Evolutionary conservation across 2,113 vertebrate species (phyloP).

Genomic region (Mastomys coucha): DNA sequence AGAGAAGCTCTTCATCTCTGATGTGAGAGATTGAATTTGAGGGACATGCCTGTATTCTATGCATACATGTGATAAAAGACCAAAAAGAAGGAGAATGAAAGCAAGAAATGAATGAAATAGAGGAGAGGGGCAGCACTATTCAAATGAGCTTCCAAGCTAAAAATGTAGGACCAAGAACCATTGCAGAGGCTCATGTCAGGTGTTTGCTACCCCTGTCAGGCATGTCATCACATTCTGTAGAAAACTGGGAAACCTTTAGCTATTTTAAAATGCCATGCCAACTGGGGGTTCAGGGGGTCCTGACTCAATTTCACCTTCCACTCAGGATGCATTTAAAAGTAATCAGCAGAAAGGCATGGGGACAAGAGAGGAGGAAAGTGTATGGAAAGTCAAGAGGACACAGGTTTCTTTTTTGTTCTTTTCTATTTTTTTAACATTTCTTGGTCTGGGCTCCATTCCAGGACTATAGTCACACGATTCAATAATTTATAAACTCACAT

Average conservation of each 20-base stretch:
- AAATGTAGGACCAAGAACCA: neutral
- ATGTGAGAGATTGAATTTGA: neutral
- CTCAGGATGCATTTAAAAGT: conserved; percentile 37
- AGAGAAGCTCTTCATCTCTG: neutral
- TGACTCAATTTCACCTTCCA: conserved; percentile 78
- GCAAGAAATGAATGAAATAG: neutral
- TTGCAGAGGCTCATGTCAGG: accelerated
- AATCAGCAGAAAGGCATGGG: neutral
- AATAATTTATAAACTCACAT: conserved; percentile 72
- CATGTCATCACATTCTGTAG: conserved; percentile 51
- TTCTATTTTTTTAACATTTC: conserved; percentile 32
- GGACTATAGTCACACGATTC: conserved; percentile 76
- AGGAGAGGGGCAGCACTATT: neutral
- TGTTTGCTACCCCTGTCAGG: conserved; percentile 52
- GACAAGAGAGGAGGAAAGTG: neutral
- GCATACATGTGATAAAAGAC: neutral
- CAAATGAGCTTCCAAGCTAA: neutral
- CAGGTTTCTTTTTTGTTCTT: neutral
- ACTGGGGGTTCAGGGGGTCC: conserved; percentile 49
- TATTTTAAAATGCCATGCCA: conserved; percentile 72
- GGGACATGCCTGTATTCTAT: neutral
- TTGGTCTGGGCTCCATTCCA: conserved; percentile 72
- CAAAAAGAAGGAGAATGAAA: neutral
- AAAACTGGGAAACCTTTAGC: conserved; percentile 25
- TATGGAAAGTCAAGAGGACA: neutral